These are phyloP conservation scores for Mionectes olivaceus DNA, from an alignment of 2,797 vertebrate species.

Conservation along the genomic window DNA sequence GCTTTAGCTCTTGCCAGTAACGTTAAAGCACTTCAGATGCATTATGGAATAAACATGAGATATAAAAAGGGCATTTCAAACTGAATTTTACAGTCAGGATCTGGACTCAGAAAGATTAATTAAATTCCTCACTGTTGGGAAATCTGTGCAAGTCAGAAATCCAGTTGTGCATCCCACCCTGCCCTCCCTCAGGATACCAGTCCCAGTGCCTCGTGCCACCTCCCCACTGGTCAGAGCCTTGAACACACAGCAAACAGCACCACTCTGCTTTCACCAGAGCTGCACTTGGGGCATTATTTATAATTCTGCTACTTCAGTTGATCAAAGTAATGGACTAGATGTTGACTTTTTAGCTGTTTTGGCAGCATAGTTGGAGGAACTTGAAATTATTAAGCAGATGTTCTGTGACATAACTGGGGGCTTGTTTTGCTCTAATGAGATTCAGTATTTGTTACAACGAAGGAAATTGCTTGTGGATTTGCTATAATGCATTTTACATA, in stretches of 20 bases:
- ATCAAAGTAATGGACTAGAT: constrained; percentile 29
- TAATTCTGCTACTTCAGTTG: not conserved
- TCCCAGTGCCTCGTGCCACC: not conserved
- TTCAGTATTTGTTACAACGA: constrained; percentile 64
- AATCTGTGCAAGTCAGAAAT: not conserved
- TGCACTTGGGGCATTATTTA: not conserved
- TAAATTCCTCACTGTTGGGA: not conserved
- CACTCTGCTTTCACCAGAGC: not conserved
- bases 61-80: not conserved
- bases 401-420: constrained; percentile 24
- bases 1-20: not conserved
- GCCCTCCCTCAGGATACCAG: not conserved
- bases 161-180: not conserved
- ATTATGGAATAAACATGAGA: not conserved
- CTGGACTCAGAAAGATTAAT: not conserved
- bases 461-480: constrained; percentile 64
- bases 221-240: fast-evolving
- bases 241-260: not conserved
- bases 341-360: constrained; percentile 35
- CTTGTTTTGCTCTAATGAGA: constrained; percentile 66
- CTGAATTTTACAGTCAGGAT: not conserved
- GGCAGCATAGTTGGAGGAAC: constrained; percentile 39
- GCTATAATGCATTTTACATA: constrained; percentile 72
- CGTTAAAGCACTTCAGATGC: not conserved
- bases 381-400: constrained; percentile 75